Evolutionary conservation across 2,888 invertebrate genomes (phyloP), one percentile per base, ranked within the genome.

Genomic region (Sisyra terminalis): DNA sequence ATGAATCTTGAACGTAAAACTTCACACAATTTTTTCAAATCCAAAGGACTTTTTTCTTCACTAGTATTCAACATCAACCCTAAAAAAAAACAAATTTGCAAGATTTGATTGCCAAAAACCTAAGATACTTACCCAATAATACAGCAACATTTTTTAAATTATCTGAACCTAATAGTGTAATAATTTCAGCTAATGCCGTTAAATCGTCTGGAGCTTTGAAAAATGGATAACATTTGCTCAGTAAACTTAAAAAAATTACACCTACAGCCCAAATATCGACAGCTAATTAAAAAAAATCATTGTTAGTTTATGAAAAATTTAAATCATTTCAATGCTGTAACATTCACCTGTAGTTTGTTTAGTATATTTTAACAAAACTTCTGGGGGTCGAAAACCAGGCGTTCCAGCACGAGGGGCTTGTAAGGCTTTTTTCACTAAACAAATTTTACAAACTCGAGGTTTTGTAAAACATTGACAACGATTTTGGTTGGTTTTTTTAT

Each of bases 261-360:
- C 90, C 90, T 35, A 76, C 75, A 39, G 90, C 85, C 90, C 92
- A 92, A 52, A 86, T 70, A 64, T 92, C 92, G 49, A 92, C 83
- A 46, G 83, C 84, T 71, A 58, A n/a, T n/a, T n/a, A n/a, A n/a
- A n/a, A n/a, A n/a, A n/a, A n/a, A n/a, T n/a, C n/a, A n/a, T n/a
- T n/a, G n/a, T n/a, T n/a, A n/a, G n/a, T n/a, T n/a, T n/a, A n/a
- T n/a, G n/a, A n/a, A n/a, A n/a, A n/a, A n/a, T n/a, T n/a, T n/a
- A n/a, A n/a, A n/a, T n/a, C n/a, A n/a, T n/a, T n/a, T n/a, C n/a
- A n/a, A n/a, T n/a, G 14, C 11, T n/a, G n/a, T 34, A 39, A 31
- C 31, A 48, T 46, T 49, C 55, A 74, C 75, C 75, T 53, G 84
- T 79, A 29, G 80, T 78, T 66, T 92, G 92, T 46, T 73, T 66